Conservation (phyloP, 2,888 invertebrate genomes). For the Troilus luridus region DNA sequence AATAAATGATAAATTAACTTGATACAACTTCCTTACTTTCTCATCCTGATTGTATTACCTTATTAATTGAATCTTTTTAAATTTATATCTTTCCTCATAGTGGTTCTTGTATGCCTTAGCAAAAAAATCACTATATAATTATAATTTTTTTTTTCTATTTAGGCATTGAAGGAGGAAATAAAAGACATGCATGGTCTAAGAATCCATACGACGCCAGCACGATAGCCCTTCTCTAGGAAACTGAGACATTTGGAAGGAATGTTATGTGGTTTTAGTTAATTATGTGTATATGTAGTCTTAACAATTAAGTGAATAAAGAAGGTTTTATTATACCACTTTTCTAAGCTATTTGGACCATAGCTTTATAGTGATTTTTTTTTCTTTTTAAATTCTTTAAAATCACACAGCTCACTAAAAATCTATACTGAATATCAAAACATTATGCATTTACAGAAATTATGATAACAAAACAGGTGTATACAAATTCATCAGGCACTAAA, state of each 20-base stretch:
- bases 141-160: conserved; percentile 64
- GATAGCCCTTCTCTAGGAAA: conserved; percentile 35
- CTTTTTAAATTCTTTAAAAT: conserved; percentile 47
- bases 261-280: conserved; percentile 39
- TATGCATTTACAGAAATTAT: conserved; percentile 60
- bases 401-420: conserved; percentile 58
- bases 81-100: not conserved
- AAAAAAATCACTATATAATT: not conserved
- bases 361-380: conserved; percentile 55
- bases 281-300: conserved; percentile 28
- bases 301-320: conserved; percentile 58
- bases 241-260: conserved; percentile 40
- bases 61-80: not conserved
- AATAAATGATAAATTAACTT: no score
- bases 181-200: conserved; percentile 87
- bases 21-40: not conserved
- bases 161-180: conserved; percentile 82
- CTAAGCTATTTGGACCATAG: conserved; percentile 51
- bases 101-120: not conserved
- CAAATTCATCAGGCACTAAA: conserved; percentile 65
- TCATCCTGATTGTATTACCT: not conserved
- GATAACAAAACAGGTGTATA: conserved; percentile 63
- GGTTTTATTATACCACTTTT: conserved; percentile 57
- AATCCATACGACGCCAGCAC: conserved; percentile 74
- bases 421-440: conserved; percentile 58